Conservation (phyloP, 2,888 invertebrate species). For the Phania funesta region DNA sequence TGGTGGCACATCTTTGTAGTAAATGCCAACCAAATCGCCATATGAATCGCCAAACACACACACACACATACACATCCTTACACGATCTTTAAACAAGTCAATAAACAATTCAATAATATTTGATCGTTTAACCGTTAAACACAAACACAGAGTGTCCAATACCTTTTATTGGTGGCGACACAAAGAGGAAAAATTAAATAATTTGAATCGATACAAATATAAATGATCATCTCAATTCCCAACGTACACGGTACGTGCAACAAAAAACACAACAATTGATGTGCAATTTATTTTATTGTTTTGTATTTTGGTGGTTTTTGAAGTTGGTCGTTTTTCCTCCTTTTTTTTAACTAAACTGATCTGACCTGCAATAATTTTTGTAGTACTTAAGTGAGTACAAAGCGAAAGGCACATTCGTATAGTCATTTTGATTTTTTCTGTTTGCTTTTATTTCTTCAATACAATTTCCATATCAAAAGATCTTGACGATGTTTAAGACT, state of each 20-base stretch:
- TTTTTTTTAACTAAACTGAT: slow-evolving; percentile 37
- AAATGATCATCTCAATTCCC: slow-evolving; percentile 54
- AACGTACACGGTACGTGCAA: slow-evolving; percentile 38
- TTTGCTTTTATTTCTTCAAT: background rate
- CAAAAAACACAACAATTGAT: slow-evolving; percentile 37
- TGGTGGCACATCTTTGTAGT: slow-evolving; percentile 46
- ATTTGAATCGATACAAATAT: slow-evolving; percentile 43
- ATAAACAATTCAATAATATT: slow-evolving; percentile 48
- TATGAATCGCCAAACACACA: slow-evolving; percentile 4
- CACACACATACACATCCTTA: background rate
- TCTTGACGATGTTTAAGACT: slow-evolving; percentile 20
- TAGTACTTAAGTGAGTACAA: slow-evolving; percentile 62
- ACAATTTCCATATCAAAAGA: background rate
- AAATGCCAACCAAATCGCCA: background rate
- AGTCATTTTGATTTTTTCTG: slow-evolving; percentile 2
- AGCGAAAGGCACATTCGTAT: slow-evolving; percentile 69
- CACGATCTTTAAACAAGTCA: slow-evolving; percentile 1
- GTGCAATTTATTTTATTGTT: slow-evolving; percentile 64
- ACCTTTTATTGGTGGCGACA: slow-evolving; percentile 8
- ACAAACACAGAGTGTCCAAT: slow-evolving; percentile 5
- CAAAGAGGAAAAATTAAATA: background rate
- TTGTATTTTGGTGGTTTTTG: slow-evolving; percentile 27
- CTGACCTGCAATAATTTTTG: slow-evolving; percentile 69
- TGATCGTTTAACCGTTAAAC: slow-evolving; percentile 64
- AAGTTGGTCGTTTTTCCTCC: slow-evolving; percentile 12